Conservation (phyloP, 2,113 vertebrate genomes). For the Brachirus orientalis region DNA sequence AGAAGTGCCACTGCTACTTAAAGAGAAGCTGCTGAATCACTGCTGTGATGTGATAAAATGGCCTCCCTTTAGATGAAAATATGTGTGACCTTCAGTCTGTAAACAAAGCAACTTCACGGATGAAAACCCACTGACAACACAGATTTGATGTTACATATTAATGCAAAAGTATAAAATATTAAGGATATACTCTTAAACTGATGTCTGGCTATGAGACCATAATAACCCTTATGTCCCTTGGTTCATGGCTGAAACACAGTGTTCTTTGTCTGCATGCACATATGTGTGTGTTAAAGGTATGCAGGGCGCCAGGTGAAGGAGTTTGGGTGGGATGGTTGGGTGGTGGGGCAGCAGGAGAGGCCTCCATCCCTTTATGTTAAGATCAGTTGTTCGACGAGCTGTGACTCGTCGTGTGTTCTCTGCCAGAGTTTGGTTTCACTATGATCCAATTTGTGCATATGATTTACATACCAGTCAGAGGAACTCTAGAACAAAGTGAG, state of each 20-base stretch:
- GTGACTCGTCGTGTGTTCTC: slow-evolving; percentile 12
- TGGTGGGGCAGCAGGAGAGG: background rate
- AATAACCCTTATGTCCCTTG: background rate
- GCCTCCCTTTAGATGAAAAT: no score
- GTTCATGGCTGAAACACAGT: slow-evolving; percentile 26
- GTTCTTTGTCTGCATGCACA: slow-evolving; percentile 30
- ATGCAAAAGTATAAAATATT: background rate
- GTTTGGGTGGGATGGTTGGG: background rate
- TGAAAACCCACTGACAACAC: no score
- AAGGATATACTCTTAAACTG: background rate
- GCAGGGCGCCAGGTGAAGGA: slow-evolving; percentile 54
- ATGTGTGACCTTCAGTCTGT: no score
- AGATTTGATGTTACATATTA: background rate
- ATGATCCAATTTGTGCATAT: no score
- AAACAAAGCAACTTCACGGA: no score
- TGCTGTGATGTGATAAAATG: no score
- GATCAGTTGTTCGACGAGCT: slow-evolving; percentile 48
- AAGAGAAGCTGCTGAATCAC: no score
- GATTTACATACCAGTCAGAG: no score
- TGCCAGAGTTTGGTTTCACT: background rate
- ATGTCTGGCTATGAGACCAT: background rate
- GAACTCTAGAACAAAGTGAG: no score
- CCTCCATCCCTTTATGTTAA: slow-evolving; percentile 24
- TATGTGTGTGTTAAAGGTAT: slow-evolving; percentile 45
- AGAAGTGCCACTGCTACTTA: no score